phyloP scores from a whole-genome alignment of 2,888 invertebrate species.

The Eulithis testata region DNA sequence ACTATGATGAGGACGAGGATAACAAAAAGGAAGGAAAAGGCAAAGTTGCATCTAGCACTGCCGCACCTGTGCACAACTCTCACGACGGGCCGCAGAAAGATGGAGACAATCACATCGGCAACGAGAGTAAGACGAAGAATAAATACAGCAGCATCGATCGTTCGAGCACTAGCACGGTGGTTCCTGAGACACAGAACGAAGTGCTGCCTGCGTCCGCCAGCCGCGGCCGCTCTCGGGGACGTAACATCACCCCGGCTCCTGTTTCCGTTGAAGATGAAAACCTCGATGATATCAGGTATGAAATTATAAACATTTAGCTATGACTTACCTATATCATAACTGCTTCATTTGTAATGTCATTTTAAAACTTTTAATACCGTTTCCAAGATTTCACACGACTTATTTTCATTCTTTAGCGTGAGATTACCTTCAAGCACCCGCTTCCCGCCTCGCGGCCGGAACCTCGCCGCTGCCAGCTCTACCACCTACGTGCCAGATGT shows the following conservation, averaged over 20 bases:
- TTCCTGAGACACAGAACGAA: conserved; percentile 88
- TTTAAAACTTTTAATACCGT: background rate
- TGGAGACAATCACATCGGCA: conserved; percentile 71
- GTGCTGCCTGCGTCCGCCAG: conserved; percentile 80
- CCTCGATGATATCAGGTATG: conserved; percentile 76
- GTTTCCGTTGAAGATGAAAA: conserved; percentile 79
- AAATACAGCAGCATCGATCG: conserved; percentile 85
- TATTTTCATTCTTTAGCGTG: conserved; percentile 43
- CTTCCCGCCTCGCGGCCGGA: conserved; percentile 90
- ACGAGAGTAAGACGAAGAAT: conserved; percentile 77
- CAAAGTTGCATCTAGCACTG: conserved; percentile 49
- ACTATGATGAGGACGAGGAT: conserved; percentile 93
- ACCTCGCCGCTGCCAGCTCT: conserved; percentile 70
- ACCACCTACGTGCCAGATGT: conserved; percentile 79
- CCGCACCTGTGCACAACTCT: conserved; percentile 73
- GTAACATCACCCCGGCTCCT: conserved; percentile 74
- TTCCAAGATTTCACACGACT: background rate
- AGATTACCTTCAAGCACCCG: conserved; percentile 93
- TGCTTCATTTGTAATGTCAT: background rate
- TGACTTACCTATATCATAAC: too few species aligned
- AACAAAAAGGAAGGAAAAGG: conserved; percentile 65
- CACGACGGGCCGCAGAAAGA: conserved; percentile 86
- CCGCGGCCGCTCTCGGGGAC: conserved; percentile 79
- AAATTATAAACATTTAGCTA: background rate
- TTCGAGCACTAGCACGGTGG: conserved; percentile 65